A percentile compares a stretch with the other conserved stretches of the same genome.
Conservation (phyloP, 2,113 vertebrate species). For the Notothenia coriiceps region DNA sequence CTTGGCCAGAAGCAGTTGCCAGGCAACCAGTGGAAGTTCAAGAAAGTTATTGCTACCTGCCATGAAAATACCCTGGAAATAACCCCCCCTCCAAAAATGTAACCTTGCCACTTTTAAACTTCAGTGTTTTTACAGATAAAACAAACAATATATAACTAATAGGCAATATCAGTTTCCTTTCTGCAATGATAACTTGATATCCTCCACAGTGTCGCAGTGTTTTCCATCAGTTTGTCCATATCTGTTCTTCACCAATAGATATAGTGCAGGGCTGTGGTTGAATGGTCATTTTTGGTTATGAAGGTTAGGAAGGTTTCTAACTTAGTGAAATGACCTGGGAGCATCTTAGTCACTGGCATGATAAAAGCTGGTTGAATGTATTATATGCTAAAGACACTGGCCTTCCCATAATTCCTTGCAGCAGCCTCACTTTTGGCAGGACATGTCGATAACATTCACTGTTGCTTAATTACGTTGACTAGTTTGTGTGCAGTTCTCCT, state of each 20-base stretch:
- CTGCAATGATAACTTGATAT: background rate
- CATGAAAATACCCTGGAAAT: slow-evolving; percentile 4
- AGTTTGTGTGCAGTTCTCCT: too few species aligned
- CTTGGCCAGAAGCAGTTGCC: slow-evolving; percentile 1
- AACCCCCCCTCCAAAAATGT: background rate
- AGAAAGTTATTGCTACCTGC: slow-evolving; percentile 3
- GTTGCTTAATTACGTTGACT: too few species aligned
- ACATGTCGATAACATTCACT: too few species aligned
- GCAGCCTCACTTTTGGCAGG: too few species aligned
- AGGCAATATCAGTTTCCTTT: background rate
- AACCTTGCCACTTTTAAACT: background rate
- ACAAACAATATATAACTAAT: background rate
- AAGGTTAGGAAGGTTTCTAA: too few species aligned
- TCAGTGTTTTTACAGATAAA: background rate
- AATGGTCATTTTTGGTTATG: too few species aligned
- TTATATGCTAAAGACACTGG: too few species aligned
- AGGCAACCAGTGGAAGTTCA: slow-evolving; percentile 15
- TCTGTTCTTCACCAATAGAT: slow-evolving; percentile 15
- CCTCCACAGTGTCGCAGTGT: slow-evolving; percentile 21
- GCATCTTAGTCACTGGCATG: too few species aligned
- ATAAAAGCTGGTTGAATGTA: too few species aligned
- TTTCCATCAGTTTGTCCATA: slow-evolving; percentile 14
- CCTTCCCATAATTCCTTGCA: too few species aligned
- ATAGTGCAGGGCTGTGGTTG: background rate
- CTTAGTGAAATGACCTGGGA: too few species aligned